Evolutionary conservation across 2,888 invertebrate genomes (phyloP).

Genomic region (Sphaerophoria rueppellii): DNA sequence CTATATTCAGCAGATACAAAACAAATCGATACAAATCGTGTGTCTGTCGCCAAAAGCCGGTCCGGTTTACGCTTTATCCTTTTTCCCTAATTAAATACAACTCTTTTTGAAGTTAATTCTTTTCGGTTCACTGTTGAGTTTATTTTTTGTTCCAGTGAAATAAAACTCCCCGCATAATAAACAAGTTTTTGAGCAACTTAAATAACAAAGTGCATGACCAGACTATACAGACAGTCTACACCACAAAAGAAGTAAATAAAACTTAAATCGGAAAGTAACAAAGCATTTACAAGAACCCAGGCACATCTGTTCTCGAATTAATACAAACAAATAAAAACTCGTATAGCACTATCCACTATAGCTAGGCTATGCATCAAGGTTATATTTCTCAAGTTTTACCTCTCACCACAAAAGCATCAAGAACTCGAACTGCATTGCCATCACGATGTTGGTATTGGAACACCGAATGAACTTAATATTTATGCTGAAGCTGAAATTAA

Average conservation of each 20-base stretch:
- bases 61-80: background rate
- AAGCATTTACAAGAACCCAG: constrained; percentile 18
- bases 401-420: constrained; percentile 21
- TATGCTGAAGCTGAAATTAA: constrained; percentile 20
- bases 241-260: constrained; percentile 34
- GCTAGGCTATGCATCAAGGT: constrained; percentile 47
- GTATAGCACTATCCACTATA: background rate
- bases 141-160: background rate
- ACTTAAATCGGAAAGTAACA: constrained; percentile 49
- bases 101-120: background rate
- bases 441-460: background rate
- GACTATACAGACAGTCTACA: constrained; percentile 7
- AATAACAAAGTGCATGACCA: constrained; percentile 16
- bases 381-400: constrained; percentile 29
- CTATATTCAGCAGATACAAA: constrained; percentile 4
- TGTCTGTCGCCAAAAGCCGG: constrained; percentile 1
- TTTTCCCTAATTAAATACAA: background rate
- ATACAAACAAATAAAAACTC: background rate
- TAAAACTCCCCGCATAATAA: constrained; percentile 6
- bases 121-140: background rate
- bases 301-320: background rate
- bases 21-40: constrained; percentile 37
- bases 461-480: background rate
- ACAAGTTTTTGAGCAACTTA: constrained; percentile 24
- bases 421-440: constrained; percentile 29